phyloP scores from a whole-genome alignment of 2,888 invertebrate species.

The Pandemis heparana region DNA sequence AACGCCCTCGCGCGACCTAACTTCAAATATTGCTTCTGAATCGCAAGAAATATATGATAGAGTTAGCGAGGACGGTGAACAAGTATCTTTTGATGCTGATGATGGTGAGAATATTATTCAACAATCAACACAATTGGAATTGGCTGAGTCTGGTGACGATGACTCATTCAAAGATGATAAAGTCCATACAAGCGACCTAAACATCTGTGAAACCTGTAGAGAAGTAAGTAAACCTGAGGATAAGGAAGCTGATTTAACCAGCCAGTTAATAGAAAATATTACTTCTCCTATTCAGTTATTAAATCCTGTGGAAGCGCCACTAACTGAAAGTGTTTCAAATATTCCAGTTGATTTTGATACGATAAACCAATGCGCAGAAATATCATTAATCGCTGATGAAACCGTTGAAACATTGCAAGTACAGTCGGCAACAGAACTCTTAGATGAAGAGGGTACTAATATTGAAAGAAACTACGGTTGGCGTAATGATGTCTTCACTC shows the following conservation, averaged over 20 bases:
- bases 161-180: conserved; percentile 47
- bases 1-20: conserved; percentile 59
- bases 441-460: conserved; percentile 53
- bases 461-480: conserved; percentile 61
- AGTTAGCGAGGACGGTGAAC: conserved; percentile 14
- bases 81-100: conserved; percentile 14
- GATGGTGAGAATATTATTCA: conserved; percentile 25
- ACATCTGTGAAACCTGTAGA: conserved; percentile 72
- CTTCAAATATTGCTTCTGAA: conserved; percentile 57
- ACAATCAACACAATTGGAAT: conserved; percentile 8
- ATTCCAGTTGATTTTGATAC: conserved; percentile 53
- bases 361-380: conserved; percentile 59
- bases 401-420: conserved; percentile 70
- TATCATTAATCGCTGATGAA: conserved; percentile 70
- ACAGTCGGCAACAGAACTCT: conserved; percentile 65
- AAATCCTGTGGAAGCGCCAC: conserved; percentile 69
- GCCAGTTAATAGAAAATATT: conserved; percentile 75
- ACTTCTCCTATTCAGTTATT: conserved; percentile 73
- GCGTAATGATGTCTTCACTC: conserved; percentile 52
- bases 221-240: conserved; percentile 69
- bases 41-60: conserved; percentile 48
- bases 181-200: conserved; percentile 59
- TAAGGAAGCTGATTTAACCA: conserved; percentile 64
- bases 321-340: conserved; percentile 54
- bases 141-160: conserved; percentile 22